Conservation (phyloP, 2,888 invertebrate genomes). For the Cosmorhoe ocellata region DNA sequence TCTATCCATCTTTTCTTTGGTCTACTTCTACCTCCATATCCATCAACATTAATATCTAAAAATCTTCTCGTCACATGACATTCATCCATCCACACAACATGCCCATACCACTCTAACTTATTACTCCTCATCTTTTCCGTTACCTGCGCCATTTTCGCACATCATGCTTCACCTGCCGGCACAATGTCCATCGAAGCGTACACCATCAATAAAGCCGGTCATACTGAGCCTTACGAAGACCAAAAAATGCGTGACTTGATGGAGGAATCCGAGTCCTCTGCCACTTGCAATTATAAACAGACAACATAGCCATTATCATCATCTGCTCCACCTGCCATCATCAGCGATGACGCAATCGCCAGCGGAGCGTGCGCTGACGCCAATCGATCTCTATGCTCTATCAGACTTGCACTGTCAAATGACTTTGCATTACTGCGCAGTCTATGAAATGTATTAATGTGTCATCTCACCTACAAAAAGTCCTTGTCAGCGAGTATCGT, state of each 20-base stretch:
- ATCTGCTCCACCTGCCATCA: constrained; percentile 39
- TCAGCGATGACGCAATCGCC: constrained; percentile 43
- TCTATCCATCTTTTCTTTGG: no score
- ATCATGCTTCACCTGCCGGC: constrained; percentile 35
- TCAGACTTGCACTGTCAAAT: constrained; percentile 2
- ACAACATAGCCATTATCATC: constrained; percentile 28
- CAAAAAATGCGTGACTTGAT: not conserved
- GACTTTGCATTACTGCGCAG: not conserved
- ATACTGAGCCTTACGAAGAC: constrained; percentile 2
- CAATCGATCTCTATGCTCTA: constrained; percentile 40
- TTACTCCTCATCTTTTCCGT: no score
- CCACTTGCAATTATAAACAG: constrained; percentile 3
- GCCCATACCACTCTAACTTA: no score
- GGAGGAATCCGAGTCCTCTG: not conserved
- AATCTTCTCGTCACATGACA: no score
- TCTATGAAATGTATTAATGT: no score
- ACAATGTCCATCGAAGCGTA: constrained; percentile 43
- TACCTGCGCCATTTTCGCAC: not conserved
- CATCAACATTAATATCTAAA: no score
- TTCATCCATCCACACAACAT: no score
- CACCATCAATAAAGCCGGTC: constrained; percentile 43
- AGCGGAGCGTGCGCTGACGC: constrained; percentile 46
- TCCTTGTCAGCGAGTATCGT: no score
- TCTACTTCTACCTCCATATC: no score
- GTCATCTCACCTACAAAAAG: no score